phyloP scores from a whole-genome alignment of 2,113 vertebrate species.

The Nasalis larvatus region DNA sequence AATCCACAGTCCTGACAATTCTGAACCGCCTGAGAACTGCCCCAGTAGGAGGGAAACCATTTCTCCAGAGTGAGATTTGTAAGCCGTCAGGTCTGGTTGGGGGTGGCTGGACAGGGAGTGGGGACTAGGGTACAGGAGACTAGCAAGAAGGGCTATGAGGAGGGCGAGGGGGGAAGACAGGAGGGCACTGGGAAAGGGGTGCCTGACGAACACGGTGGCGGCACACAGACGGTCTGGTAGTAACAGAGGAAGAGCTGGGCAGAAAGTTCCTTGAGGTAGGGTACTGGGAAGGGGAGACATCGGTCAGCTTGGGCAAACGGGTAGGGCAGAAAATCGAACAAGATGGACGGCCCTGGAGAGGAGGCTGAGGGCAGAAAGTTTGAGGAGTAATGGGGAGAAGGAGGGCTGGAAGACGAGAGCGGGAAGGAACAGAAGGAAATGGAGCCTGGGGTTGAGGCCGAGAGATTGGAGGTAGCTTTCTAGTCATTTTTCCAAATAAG shows the following conservation, averaged over 20 bases:
- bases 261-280: neutral
- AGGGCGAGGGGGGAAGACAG: neutral
- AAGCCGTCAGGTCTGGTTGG: neutral
- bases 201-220: fast-evolving
- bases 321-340: neutral
- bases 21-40: neutral
- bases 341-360: fast-evolving
- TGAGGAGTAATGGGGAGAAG: neutral
- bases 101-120: neutral
- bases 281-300: neutral
- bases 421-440: neutral
- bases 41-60: neutral
- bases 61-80: neutral
- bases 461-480: neutral
- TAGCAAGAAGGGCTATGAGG: neutral
- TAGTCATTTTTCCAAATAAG: neutral
- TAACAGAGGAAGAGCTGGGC: neutral
- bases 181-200: neutral
- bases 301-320: neutral
- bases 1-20: neutral
- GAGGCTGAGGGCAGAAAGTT: neutral
- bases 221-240: neutral
- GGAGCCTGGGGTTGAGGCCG: neutral
- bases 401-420: neutral
- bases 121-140: neutral